Conservation (phyloP, 1,140 invertebrate genomes). For the Phthorimaea operculella region DNA sequence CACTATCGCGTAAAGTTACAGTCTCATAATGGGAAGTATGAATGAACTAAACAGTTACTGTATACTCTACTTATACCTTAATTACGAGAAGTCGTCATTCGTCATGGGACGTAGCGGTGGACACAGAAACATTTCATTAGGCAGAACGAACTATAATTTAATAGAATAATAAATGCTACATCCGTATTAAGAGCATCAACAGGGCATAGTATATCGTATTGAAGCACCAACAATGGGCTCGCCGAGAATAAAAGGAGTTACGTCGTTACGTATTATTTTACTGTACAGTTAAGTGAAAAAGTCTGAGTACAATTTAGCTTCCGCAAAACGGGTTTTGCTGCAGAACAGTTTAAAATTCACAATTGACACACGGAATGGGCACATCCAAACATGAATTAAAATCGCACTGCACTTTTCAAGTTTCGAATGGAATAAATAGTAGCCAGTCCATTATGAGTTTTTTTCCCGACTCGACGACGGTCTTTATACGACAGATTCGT, state of each 20-base stretch:
- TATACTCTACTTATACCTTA: too few relatives aligned
- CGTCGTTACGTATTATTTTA: conserved; percentile 48
- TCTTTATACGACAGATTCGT: conserved; percentile 57
- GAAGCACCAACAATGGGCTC: conserved; percentile 48
- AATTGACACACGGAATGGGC: not conserved
- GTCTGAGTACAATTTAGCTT: conserved; percentile 24
- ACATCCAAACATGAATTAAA: conserved; percentile 20
- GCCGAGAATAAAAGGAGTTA: conserved; percentile 36
- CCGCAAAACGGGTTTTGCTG: conserved; percentile 17
- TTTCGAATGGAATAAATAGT: conserved; percentile 38
- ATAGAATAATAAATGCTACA: conserved; percentile 65
- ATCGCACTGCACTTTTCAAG: conserved; percentile 30
- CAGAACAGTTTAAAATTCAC: conserved; percentile 25
- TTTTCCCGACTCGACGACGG: conserved; percentile 28
- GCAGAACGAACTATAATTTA: conserved; percentile 38
- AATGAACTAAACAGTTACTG: too few relatives aligned
- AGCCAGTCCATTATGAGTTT: conserved; percentile 43
- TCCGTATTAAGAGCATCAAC: conserved; percentile 58
- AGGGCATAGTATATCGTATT: conserved; percentile 55
- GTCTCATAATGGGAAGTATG: too few relatives aligned
- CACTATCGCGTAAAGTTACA: too few relatives aligned
- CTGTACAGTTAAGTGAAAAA: conserved; percentile 42
- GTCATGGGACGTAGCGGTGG: too few relatives aligned
- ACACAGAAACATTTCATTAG: conserved; percentile 1
- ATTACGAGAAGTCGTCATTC: too few relatives aligned